phyloP scores from a whole-genome alignment of 2,888 invertebrate genomes.

The Listrodromus nycthemerus region DNA sequence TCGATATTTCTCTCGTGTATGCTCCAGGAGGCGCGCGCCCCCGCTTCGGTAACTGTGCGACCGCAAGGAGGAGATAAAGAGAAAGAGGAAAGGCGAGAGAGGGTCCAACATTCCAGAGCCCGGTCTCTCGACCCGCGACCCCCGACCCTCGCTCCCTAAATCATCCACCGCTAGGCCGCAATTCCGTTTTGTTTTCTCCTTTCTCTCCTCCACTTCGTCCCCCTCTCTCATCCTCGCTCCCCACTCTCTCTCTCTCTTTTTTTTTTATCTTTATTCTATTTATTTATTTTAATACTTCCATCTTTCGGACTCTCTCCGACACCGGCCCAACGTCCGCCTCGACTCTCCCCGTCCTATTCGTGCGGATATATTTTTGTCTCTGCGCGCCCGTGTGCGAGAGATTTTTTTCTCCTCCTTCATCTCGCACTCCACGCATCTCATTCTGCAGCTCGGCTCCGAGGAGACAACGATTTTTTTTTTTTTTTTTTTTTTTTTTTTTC shows the following conservation, averaged over 20 bases:
- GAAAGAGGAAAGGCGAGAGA: slow-evolving; percentile 61
- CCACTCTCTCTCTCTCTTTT: too few relatives aligned
- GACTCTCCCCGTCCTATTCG: slow-evolving; percentile 48
- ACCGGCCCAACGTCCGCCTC: slow-evolving; percentile 51
- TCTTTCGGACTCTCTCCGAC: slow-evolving; percentile 58
- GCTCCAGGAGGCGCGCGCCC: slow-evolving; percentile 54
- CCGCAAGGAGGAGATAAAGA: slow-evolving; percentile 15
- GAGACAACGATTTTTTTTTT: slow-evolving; percentile 47
- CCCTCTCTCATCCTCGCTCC: slow-evolving; percentile 51
- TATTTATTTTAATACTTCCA: slow-evolving; percentile 58
- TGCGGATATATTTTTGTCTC: slow-evolving; percentile 24
- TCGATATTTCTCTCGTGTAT: slow-evolving; percentile 40
- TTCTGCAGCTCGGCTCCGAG: slow-evolving; percentile 49
- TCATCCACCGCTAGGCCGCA: slow-evolving; percentile 84
- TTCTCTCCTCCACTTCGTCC: slow-evolving; percentile 68
- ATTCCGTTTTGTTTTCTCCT: slow-evolving; percentile 83
- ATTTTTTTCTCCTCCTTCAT: slow-evolving; percentile 37
- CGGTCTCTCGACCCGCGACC: slow-evolving; percentile 83
- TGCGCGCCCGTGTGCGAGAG: not conserved
- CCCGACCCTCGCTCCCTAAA: slow-evolving; percentile 84
- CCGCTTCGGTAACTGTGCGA: slow-evolving; percentile 35
- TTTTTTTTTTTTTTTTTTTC: slow-evolving; percentile 21
- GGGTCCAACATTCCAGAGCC: slow-evolving; percentile 81
- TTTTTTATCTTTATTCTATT: slow-evolving; percentile 55
- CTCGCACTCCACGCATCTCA: slow-evolving; percentile 59